Conservation (phyloP, 2,888 invertebrate species). For the Plagiodera versicolora region DNA sequence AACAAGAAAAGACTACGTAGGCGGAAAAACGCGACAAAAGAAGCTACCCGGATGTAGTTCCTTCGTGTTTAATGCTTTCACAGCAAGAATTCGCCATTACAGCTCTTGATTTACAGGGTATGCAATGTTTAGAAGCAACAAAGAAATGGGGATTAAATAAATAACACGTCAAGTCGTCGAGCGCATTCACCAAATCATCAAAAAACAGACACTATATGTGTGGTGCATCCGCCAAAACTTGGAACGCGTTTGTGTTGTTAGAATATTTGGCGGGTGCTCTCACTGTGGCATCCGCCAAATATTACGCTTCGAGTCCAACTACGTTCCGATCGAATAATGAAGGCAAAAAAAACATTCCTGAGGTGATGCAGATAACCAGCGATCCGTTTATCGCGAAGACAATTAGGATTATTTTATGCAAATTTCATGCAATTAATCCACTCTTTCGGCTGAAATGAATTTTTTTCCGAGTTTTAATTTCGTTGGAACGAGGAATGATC, state of each 20-base stretch:
- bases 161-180: neutral
- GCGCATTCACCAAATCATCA: neutral
- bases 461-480: conserved; percentile 38
- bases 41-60: conserved; percentile 6
- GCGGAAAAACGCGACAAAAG: conserved; percentile 12
- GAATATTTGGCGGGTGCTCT: neutral
- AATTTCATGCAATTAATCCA: conserved; percentile 46
- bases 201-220: too few species aligned
- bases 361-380: neutral
- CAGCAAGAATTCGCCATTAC: conserved; percentile 6
- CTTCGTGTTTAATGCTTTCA: conserved; percentile 12
- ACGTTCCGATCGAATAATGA: neutral
- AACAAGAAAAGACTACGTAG: conserved; percentile 7
- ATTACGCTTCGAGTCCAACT: neutral
- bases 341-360: neutral
- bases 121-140: neutral
- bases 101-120: neutral
- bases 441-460: conserved; percentile 24
- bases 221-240: neutral
- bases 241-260: too few species aligned
- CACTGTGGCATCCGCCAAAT: neutral
- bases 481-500: neutral
- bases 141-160: too few species aligned
- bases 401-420: conserved; percentile 45
- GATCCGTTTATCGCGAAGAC: neutral